phyloP scores from a whole-genome alignment of 2,888 invertebrate species.

The Hydraecia micacea region DNA sequence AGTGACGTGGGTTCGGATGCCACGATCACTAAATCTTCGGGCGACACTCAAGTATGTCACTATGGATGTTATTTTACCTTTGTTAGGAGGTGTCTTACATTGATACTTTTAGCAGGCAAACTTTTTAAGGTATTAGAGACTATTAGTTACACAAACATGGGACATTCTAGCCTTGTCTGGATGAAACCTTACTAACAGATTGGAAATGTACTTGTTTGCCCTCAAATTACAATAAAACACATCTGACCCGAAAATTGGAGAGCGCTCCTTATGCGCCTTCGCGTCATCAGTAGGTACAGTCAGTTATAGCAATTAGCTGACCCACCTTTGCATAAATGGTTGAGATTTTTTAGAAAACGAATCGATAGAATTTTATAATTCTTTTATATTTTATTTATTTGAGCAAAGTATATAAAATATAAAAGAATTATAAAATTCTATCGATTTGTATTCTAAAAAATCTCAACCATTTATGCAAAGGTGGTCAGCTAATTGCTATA shows the following conservation, averaged over 20 bases:
- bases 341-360: too few species aligned
- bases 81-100: constrained; percentile 53
- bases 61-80: constrained; percentile 60
- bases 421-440: too few species aligned
- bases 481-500: too few species aligned
- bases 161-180: background rate
- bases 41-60: constrained; percentile 88
- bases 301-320: too few species aligned
- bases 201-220: too few species aligned
- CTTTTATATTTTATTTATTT: too few species aligned
- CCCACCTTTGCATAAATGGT: too few species aligned
- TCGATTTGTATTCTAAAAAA: too few species aligned
- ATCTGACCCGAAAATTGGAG: background rate
- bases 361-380: too few species aligned
- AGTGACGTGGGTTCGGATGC: constrained; percentile 89
- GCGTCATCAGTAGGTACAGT: background rate
- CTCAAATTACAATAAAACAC: background rate
- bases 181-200: background rate
- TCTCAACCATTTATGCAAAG: too few species aligned
- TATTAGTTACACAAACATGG: background rate
- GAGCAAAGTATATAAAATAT: too few species aligned
- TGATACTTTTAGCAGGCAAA: background rate
- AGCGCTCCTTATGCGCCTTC: background rate
- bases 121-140: background rate
- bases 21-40: constrained; percentile 87